Percentiles rank a stretch among this genome's conserved stretches.
phyloP scores from a whole-genome alignment of 35 echinoderm and acorn worm species.

The Heliocidaris erythrogramma region DNA sequence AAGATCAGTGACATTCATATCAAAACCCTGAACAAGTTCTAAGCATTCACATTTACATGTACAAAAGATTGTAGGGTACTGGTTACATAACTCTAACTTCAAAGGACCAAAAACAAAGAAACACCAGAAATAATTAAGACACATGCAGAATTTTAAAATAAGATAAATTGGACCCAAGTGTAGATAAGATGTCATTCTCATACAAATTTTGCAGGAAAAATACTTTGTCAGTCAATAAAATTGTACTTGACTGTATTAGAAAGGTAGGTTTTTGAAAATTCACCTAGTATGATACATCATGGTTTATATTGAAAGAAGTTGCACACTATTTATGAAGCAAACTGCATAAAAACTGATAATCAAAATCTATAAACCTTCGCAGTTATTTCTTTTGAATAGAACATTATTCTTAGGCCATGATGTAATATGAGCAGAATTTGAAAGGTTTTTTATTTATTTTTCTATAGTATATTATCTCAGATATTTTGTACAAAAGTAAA shows the following conservation, averaged over 20 bases:
- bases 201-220: too few relatives aligned
- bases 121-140: not conserved
- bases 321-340: not conserved
- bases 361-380: not conserved
- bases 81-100: not conserved
- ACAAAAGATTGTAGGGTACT: not conserved
- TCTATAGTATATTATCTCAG: not conserved
- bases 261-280: not conserved
- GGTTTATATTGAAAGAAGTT: not conserved
- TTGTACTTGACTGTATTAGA: not conserved
- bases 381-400: not conserved
- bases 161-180: not conserved
- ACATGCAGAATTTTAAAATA: not conserved
- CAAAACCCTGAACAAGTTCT: not conserved
- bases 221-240: too few relatives aligned
- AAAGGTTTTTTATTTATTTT: not conserved
- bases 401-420: not conserved
- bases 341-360: not conserved
- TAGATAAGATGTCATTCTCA: not conserved
- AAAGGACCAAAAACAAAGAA: not conserved
- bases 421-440: not conserved
- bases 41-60: not conserved
- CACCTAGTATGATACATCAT: not conserved
- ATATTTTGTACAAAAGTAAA: not conserved
- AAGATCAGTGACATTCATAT: not conserved